Base-by-base conservation (phyloP, 1,140 invertebrate genomes). In the Drosophila mojavensis region DNA sequence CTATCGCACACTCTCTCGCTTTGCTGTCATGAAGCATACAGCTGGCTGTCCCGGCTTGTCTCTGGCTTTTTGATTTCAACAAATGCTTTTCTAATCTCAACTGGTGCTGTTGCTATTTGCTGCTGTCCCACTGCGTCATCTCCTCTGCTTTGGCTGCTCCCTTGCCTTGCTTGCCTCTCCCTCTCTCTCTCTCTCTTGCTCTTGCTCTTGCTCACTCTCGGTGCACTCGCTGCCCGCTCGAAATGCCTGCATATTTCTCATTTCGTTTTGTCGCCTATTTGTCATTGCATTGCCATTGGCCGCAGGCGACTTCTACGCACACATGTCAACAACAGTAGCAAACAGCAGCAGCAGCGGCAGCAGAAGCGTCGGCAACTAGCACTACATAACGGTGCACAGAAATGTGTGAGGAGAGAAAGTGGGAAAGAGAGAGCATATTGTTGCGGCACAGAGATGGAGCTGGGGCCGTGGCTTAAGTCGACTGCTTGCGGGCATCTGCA, bases 261-360 rank as follows among this genome's bases (percentile, higher is more conserved):
- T 88, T 89, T 88, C 83, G 79, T 88, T 88, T 88, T 89, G 84
- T 88, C 83, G 83, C 84, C 84, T 88, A 83, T 88, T 88, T 88
- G 84, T 89, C 84, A 88, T 89, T 79, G 83, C 84, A 88, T 89
- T 89, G 81, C 75, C 67, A 74, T 65, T 69, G 75, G 61, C 78
- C 73, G 55, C 47, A 70, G 79, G 83, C 83, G 28, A 83, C 51
- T 47, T 33, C 64, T 56, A 45, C 71, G 75, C 67, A 86, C 69
- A 88, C 64, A 86, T 86, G 82, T 88, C 79, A 86, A 79, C 83
- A 61, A 58, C 70, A 73, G 64, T 30, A 45, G 30, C 48, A 73
- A 56, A 50, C 45, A 65, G 43, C 51, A 73, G 56, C 28, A 47
- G 11, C 20, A 73, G 11, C n/a, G 10, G 36, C 48, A 63, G 51